These are phyloP conservation scores for Datnioides undecimradiatus DNA, from an alignment of 2,113 vertebrate genomes.

Conservation along the genomic window DNA sequence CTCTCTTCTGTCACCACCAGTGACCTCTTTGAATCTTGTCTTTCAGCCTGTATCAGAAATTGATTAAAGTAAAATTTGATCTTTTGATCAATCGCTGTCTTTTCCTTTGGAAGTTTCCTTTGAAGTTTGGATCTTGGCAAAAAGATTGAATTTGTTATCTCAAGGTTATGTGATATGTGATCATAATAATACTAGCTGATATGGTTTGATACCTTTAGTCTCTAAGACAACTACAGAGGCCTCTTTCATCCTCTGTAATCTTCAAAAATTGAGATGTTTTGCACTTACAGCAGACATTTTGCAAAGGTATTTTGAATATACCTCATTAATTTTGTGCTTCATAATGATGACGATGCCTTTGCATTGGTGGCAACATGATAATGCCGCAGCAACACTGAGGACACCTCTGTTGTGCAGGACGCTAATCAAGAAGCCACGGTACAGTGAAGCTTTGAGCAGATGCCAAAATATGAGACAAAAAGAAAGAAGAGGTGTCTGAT, in stretches of 20 bases:
- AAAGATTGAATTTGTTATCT: not conserved
- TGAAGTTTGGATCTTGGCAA: not conserved
- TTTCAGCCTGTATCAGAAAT: not conserved
- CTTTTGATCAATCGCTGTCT: conserved; percentile 4
- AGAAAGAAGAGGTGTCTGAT: conserved; percentile 33
- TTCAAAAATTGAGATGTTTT: not conserved
- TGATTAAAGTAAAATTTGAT: conserved; percentile 8
- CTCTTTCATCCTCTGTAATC: not conserved
- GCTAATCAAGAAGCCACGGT: conserved; percentile 42
- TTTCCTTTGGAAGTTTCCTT: not conserved
- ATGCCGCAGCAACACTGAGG: conserved; percentile 1
- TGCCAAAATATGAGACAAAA: conserved; percentile 46
- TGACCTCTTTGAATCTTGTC: conserved; percentile 12
- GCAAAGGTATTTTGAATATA: not conserved
- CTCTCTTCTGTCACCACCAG: not conserved
- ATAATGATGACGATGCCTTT: not conserved
- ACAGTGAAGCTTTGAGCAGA: conserved; percentile 41
- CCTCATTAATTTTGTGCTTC: not conserved
- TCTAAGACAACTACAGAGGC: not conserved
- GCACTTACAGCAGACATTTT: not conserved
- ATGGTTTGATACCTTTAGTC: not conserved
- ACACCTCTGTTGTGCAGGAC: conserved; percentile 34
- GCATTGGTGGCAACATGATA: conserved; percentile 1
- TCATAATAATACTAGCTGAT: not conserved
- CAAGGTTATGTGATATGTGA: not conserved